Conservation (phyloP, 2,888 invertebrate species). For the Hypselothyrea guttata region DNA sequence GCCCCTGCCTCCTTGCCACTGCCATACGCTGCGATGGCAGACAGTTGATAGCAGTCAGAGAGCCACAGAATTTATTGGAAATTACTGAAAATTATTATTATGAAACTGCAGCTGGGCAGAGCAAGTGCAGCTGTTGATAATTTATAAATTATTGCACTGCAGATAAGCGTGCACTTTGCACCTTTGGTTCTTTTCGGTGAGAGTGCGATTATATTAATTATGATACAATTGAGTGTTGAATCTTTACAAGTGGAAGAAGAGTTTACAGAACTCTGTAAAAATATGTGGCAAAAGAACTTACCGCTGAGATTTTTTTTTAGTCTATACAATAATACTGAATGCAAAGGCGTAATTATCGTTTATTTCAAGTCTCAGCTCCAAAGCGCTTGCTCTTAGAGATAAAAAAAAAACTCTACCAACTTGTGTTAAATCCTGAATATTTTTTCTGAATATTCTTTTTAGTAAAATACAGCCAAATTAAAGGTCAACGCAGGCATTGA, state of each 20-base stretch:
- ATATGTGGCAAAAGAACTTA: too few relatives aligned
- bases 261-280: too few relatives aligned
- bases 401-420: too few relatives aligned
- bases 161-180: conserved; percentile 53
- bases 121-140: conserved; percentile 60
- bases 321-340: too few relatives aligned
- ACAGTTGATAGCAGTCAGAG: conserved; percentile 49
- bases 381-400: too few relatives aligned
- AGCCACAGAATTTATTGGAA: conserved; percentile 56
- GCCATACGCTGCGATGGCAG: conserved; percentile 52
- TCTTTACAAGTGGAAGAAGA: too few relatives aligned
- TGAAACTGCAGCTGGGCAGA: conserved; percentile 19
- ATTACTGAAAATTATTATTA: conserved; percentile 57
- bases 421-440: conserved; percentile 22
- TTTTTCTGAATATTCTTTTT: too few relatives aligned
- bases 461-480: conserved; percentile 31
- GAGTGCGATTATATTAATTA: conserved; percentile 36
- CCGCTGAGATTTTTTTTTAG: too few relatives aligned
- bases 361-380: too few relatives aligned
- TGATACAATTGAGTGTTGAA: conserved; percentile 5
- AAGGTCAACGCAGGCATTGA: conserved; percentile 23
- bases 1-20: conserved; percentile 1
- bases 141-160: conserved; percentile 66
- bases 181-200: not conserved
- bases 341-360: too few relatives aligned